A percentile compares a stretch with the other conserved stretches of the same genome.
These are phyloP conservation scores for Albula goreensis DNA, from an alignment of 2,113 vertebrate genomes.

Conservation along the genomic window DNA sequence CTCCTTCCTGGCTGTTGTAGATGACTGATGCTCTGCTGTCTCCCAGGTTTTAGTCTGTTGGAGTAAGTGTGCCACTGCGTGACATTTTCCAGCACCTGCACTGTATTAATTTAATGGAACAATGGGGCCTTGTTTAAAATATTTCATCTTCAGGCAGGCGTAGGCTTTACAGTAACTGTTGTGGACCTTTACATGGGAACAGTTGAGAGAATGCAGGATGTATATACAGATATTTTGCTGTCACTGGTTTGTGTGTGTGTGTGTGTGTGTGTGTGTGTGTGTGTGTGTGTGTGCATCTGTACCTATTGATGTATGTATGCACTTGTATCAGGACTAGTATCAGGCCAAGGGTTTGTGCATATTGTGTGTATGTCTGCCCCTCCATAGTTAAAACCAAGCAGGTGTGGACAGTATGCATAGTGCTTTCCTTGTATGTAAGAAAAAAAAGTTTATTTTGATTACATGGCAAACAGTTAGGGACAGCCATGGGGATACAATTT, in stretches of 20 bases:
- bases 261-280: background rate
- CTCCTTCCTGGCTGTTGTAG: background rate
- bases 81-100: slow-evolving; percentile 52
- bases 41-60: background rate
- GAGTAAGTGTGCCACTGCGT: background rate
- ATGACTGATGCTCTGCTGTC: background rate
- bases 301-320: background rate
- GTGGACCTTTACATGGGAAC: background rate
- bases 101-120: slow-evolving; percentile 51
- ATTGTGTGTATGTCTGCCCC: background rate
- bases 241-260: background rate
- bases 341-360: background rate
- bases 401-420: background rate
- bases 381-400: background rate
- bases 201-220: background rate
- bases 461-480: background rate
- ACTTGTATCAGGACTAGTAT: no score
- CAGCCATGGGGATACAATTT: background rate
- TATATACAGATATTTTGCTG: background rate
- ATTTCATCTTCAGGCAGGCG: slow-evolving; percentile 31
- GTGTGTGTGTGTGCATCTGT: background rate
- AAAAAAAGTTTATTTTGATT: background rate
- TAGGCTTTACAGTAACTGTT: background rate
- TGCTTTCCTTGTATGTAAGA: background rate
- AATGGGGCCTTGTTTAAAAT: slow-evolving; percentile 50